Evolutionary conservation across 2,888 invertebrate genomes (phyloP).

Genomic region (Ceramica pisi): DNA sequence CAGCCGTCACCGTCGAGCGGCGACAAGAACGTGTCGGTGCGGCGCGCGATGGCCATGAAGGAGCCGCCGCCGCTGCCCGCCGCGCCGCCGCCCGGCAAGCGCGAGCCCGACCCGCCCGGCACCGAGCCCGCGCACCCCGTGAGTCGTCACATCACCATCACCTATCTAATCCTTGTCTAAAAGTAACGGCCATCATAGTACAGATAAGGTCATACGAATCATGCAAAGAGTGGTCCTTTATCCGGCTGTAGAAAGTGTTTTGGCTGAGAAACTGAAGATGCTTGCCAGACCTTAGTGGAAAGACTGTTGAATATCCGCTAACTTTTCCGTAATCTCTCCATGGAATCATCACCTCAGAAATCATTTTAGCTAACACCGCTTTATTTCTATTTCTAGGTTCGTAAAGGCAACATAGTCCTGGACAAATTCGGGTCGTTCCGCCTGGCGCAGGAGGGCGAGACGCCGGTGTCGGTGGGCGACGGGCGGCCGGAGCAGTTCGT

Average conservation of each 20-base stretch:
- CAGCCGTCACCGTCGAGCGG: constrained; percentile 77
- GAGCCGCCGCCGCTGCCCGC: constrained; percentile 91
- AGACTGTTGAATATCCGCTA: background rate
- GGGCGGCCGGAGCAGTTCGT: constrained; percentile 89
- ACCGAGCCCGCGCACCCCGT: constrained; percentile 83
- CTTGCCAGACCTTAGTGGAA: background rate
- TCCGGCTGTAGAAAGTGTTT: background rate
- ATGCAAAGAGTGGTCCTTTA: background rate
- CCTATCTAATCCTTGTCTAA: no score
- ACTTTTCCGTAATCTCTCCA: background rate
- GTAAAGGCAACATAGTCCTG: constrained; percentile 91
- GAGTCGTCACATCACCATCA: no score
- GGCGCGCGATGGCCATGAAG: constrained; percentile 92
- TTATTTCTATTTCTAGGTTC: constrained; percentile 78
- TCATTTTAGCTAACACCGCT: background rate
- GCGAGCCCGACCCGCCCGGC: constrained; percentile 91
- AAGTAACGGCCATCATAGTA: no score
- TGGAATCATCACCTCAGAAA: background rate
- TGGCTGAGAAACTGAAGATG: background rate
- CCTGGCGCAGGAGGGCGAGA: constrained; percentile 91
- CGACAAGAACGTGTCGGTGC: constrained; percentile 91
- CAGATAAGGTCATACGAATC: no score
- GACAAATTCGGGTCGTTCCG: constrained; percentile 94
- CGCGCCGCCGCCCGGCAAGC: constrained; percentile 88
- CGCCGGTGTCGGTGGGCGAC: constrained; percentile 86